A percentile compares a stretch with the other conserved stretches of the same genome.
These are phyloP conservation scores for Probaryconus sp. DNA, from an alignment of 1,140 invertebrate genomes.

Conservation along the genomic window DNA sequence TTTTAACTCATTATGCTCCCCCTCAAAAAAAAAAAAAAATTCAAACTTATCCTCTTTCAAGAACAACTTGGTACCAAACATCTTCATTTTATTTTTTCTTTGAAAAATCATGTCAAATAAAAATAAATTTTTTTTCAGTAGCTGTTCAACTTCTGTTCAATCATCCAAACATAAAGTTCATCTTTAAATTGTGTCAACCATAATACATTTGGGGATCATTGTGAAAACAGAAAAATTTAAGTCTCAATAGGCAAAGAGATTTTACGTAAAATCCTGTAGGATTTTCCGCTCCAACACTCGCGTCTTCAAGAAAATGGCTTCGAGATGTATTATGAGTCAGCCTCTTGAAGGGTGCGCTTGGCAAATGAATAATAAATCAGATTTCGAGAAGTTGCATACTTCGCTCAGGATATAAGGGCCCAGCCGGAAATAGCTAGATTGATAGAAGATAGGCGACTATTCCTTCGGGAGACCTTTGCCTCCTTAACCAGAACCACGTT, in stretches of 20 bases:
- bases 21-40: too few species aligned
- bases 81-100: too few species aligned
- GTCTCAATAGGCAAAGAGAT: slow-evolving; percentile 60
- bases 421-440: slow-evolving; percentile 65
- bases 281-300: slow-evolving; percentile 60
- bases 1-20: too few species aligned
- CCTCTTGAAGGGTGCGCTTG: slow-evolving; percentile 57
- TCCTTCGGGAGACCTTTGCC: slow-evolving; percentile 71
- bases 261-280: slow-evolving; percentile 59
- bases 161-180: slow-evolving; percentile 25
- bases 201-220: slow-evolving; percentile 59
- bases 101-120: too few species aligned
- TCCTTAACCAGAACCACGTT: slow-evolving; percentile 67
- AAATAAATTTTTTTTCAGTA: slow-evolving; percentile 12
- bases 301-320: slow-evolving; percentile 61
- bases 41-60: too few species aligned
- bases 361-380: slow-evolving; percentile 75
- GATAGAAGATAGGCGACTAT: slow-evolving; percentile 65
- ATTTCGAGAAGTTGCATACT: slow-evolving; percentile 72
- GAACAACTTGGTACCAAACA: too few species aligned
- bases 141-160: slow-evolving; percentile 11
- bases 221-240: slow-evolving; percentile 59
- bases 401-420: slow-evolving; percentile 63
- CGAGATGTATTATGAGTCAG: slow-evolving; percentile 60
- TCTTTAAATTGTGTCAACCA: slow-evolving; percentile 57